Conservation (phyloP, 2,113 vertebrate genomes). For the Todiramphus chloris region DNA sequence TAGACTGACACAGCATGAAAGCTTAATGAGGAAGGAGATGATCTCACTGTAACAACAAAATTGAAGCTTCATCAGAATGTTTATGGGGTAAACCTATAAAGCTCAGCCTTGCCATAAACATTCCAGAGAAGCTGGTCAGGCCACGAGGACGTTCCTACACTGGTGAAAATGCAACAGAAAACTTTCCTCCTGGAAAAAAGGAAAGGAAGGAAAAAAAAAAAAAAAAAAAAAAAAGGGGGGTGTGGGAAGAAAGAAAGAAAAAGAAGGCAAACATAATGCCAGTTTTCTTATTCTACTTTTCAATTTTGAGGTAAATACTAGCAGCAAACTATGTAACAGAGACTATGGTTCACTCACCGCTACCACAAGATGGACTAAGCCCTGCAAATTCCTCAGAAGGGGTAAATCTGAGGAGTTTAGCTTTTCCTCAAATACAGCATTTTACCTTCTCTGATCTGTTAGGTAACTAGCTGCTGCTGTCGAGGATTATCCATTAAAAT, state of each 20-base stretch:
- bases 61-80: slow-evolving; percentile 54
- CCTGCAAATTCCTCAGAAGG: not conserved
- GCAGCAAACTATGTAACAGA: not conserved
- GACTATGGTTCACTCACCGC: not conserved
- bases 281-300: not conserved
- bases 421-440: not conserved
- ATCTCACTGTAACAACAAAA: slow-evolving; percentile 66
- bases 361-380: not conserved
- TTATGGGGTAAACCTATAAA: slow-evolving; percentile 56
- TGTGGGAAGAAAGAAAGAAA: not conserved
- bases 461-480: not conserved
- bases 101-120: slow-evolving; percentile 14
- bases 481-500: not conserved
- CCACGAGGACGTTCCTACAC: not conserved
- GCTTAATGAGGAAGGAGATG: slow-evolving; percentile 68
- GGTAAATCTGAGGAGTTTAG: not conserved
- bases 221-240: not conserved
- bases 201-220: not conserved
- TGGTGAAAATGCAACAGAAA: slow-evolving; percentile 8
- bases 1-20: slow-evolving; percentile 69
- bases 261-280: not conserved
- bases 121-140: slow-evolving; percentile 15
- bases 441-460: not conserved
- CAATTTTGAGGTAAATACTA: not conserved
- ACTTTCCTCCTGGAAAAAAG: not conserved